These are phyloP conservation scores for Heliangelus exortis DNA, from an alignment of 2,797 vertebrate species.

Conservation along the genomic window DNA sequence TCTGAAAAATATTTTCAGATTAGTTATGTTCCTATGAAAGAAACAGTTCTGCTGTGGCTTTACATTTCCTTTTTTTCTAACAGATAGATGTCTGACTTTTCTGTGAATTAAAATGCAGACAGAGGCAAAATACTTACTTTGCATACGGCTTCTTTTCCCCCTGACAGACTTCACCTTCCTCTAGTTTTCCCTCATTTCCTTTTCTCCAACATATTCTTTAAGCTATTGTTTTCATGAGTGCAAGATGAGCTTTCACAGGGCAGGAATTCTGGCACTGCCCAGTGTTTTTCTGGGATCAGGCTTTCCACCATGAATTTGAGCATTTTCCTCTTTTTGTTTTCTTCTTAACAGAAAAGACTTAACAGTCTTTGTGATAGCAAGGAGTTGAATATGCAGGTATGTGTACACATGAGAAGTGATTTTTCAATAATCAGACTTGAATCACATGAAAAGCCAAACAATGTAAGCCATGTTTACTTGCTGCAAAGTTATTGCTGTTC, in stretches of 20 bases:
- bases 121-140: neutral
- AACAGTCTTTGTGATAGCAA: neutral
- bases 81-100: neutral
- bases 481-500: neutral
- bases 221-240: neutral
- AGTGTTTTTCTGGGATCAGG: neutral
- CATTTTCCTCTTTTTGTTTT: neutral
- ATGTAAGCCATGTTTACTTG: neutral
- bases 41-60: neutral
- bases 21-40: neutral
- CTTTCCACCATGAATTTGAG: neutral
- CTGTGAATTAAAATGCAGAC: neutral
- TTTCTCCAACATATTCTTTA: neutral
- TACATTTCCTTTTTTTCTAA: neutral
- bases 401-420: neutral
- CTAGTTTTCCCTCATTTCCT: fast-evolving
- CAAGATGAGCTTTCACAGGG: neutral
- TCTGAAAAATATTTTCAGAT: neutral
- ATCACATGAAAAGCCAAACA: neutral
- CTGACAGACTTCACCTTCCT: neutral
- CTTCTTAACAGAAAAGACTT: neutral
- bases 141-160: neutral
- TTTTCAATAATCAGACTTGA: neutral
- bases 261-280: neutral
- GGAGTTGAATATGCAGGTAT: no score